Evolutionary conservation across 2,797 vertebrate species (phyloP), one percentile per base, ranked within the genome.

Genomic region (Helostoma temminkii): DNA sequence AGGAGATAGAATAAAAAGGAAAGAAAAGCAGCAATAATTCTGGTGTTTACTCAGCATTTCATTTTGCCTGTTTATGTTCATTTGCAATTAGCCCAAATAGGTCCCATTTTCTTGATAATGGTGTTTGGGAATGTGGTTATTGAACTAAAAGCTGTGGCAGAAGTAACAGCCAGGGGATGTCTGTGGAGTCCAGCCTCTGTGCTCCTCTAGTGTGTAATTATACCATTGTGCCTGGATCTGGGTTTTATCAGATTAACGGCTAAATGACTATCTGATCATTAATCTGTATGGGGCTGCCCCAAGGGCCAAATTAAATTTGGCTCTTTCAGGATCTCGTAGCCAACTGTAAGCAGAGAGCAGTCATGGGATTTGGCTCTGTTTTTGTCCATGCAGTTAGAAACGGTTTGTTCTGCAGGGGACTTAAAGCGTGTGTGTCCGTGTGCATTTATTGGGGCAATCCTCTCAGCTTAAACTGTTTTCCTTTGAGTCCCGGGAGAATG

Each of bases 221-320:
- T 74, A 83, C 76, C 71, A 83, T 64, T 89, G 82, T 76, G 85
- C 67, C 78, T 63, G 72, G 66, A 81, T 88, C 73, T 14, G 74
- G 47, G 69, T 73, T 82, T 92, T 76, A 93, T 90, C 85, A 89
- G 88, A 91, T 91, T 91, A 91, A 76, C 52, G 64, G 78, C 80
- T 89, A 89, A 91, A 89, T 89, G 79, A 83, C 80, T 74, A 88
- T 88, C 82, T 87, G 83, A 87, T 89, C 82, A 89, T 90, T 85
- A 89, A 89, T 85, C 82, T 75, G 55, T 78, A 71, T 19, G 61
- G 76, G 74, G 78, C 54, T 21, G 70, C 64, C 88, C 83, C 79
- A 71, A 80, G 85, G 88, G 82, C 69, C 76, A 91, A 88, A 90
- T 92, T 91, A 80, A 89, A 89, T 89, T 78, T 67, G 64, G 47